These are phyloP conservation scores for Agonum fuliginosum DNA, from an alignment of 2,888 invertebrate species.

Conservation along the genomic window DNA sequence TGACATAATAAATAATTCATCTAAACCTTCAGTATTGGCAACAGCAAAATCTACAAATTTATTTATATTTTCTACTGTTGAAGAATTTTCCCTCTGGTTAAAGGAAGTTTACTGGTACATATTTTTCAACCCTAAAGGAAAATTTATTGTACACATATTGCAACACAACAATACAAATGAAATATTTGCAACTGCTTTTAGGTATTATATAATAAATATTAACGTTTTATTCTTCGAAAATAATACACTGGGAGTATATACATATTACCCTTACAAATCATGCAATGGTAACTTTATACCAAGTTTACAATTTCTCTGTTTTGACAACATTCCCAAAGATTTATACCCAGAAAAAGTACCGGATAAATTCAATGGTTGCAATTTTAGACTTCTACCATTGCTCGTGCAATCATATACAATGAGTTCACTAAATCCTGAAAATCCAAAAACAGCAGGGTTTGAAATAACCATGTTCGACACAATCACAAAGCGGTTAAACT, in stretches of 20 bases:
- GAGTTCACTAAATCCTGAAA: constrained; percentile 31
- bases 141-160: too few relatives aligned
- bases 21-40: too few relatives aligned
- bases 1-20: too few relatives aligned
- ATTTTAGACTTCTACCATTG: constrained; percentile 59
- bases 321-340: neutral
- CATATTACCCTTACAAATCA: constrained; percentile 4
- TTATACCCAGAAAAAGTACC: constrained; percentile 12
- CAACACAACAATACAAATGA: too few relatives aligned
- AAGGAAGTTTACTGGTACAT: too few relatives aligned
- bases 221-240: too few relatives aligned
- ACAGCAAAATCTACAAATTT: too few relatives aligned
- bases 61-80: too few relatives aligned
- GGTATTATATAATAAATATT: constrained; percentile 10
- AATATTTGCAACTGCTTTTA: constrained; percentile 24
- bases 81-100: too few relatives aligned
- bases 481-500: constrained; percentile 51
- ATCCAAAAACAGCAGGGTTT: constrained; percentile 61
- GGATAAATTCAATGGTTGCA: constrained; percentile 59
- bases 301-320: neutral
- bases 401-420: constrained; percentile 62
- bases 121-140: too few relatives aligned
- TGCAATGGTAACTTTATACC: neutral
- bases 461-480: constrained; percentile 62
- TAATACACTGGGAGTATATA: too few relatives aligned